phyloP scores from a whole-genome alignment of 2,113 vertebrate species.

The Glareola pratincola region DNA sequence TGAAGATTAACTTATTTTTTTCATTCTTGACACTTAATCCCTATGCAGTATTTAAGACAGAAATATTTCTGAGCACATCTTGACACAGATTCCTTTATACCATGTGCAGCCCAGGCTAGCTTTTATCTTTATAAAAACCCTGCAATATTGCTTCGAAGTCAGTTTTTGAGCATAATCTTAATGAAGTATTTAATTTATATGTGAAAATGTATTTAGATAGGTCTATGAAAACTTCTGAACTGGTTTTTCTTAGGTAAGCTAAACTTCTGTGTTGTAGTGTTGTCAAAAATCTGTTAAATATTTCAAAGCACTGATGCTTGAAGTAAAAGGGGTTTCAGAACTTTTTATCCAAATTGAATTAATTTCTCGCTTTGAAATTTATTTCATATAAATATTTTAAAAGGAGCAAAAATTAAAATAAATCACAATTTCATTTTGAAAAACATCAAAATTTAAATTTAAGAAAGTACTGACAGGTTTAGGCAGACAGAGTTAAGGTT shows the following conservation, averaged over 20 bases:
- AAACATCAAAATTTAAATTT: background rate
- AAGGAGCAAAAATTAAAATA: background rate
- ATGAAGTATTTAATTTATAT: background rate
- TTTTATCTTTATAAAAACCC: background rate
- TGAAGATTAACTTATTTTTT: background rate
- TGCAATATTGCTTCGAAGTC: background rate
- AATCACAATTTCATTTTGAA: background rate
- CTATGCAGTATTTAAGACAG: background rate
- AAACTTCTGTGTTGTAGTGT: background rate
- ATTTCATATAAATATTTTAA: background rate
- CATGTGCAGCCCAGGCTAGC: accelerated
- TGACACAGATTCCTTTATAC: background rate
- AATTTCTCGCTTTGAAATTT: background rate
- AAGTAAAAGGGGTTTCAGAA: background rate
- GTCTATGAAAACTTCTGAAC: background rate
- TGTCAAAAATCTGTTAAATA: background rate
- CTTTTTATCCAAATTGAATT: background rate
- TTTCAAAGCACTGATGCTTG: background rate
- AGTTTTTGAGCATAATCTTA: background rate
- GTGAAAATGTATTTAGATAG: background rate
- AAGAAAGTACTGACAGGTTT: background rate
- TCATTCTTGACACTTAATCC: background rate
- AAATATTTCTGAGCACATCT: background rate
- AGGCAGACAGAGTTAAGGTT: background rate
- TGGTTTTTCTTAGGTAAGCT: background rate